These are phyloP conservation scores for Hirtodrosophila alboralis DNA, from an alignment of 2,888 invertebrate species.

Conservation along the genomic window DNA sequence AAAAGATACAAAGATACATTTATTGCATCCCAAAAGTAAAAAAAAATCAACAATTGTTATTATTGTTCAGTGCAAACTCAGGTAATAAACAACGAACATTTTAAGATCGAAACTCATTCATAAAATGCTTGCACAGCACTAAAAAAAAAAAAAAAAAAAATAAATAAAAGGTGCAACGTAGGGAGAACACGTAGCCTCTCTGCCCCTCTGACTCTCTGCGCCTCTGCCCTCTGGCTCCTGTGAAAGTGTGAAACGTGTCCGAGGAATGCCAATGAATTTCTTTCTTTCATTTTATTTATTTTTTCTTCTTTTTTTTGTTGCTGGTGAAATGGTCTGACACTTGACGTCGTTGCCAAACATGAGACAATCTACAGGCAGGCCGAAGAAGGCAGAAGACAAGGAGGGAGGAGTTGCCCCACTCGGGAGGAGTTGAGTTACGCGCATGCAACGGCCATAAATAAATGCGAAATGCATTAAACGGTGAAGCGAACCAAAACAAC, in stretches of 20 bases:
- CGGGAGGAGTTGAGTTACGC: slow-evolving; percentile 70
- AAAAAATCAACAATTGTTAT: slow-evolving; percentile 11
- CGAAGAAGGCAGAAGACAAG: neutral
- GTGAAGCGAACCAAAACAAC: slow-evolving; percentile 44
- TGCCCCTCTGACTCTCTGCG: too few species aligned
- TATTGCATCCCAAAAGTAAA: neutral
- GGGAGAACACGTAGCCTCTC: slow-evolving; percentile 41
- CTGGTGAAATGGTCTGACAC: slow-evolving; percentile 69
- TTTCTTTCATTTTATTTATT: too few species aligned
- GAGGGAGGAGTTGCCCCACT: neutral
- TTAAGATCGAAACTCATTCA: slow-evolving; percentile 55
- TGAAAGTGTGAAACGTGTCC: slow-evolving; percentile 78
- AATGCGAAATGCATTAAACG: slow-evolving; percentile 79
- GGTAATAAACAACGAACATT: slow-evolving; percentile 42
- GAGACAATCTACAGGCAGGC: slow-evolving; percentile 43
- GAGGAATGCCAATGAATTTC: slow-evolving; percentile 76
- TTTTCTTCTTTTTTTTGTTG: slow-evolving; percentile 49
- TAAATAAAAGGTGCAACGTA: slow-evolving; percentile 5
- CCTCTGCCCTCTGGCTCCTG: too few species aligned
- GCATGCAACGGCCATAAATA: slow-evolving; percentile 75
- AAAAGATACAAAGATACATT: slow-evolving; percentile 27
- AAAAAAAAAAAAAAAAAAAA: too few species aligned
- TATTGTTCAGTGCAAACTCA: slow-evolving; percentile 14
- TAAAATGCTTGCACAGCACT: slow-evolving; percentile 43
- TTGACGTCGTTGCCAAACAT: slow-evolving; percentile 72